Base-by-base conservation (phyloP, 37 sponge, comb jelly and placozoan species). In the Aplysina aerophoba region DNA sequence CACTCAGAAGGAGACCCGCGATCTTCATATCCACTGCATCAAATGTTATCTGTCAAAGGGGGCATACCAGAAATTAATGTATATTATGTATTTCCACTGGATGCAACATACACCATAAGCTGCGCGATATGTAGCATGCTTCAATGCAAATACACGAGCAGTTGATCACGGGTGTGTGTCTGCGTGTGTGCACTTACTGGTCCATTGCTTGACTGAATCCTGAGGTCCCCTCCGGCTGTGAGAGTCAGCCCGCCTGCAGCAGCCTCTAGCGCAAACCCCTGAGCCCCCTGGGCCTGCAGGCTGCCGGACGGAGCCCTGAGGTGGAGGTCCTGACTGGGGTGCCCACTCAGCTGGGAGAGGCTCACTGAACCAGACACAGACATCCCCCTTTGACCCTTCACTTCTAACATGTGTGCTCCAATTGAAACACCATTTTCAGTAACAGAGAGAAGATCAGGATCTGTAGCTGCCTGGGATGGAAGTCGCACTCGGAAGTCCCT, bases 331-430 rank as follows among this genome's bases (percentile, higher is more conserved):
- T 74, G 35, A 5, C 80, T 82, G 22, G 88, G 36, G 4, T 33
- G 62, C 37, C 86, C 80, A 13, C 38, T 37, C 16, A 91, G 8
- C 56, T 67, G 64, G 2, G 34, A 40, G 1, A 83, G 73, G 21
- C 81, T 59, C 64, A 92, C n/a, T 22, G 74, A 57, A 59, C 85
- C 88, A 15, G 81, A 59, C 53, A 92, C 22, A 36, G 67, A 19
- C 38, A 92, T 27, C 15, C 92, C 92, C 28, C 85, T 78, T 28
- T 82, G 19, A 11, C 92, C 89, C 30, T 55, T 80, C 0, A 77
- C 92, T 28, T 88, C 71, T 33, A 88, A 54, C 44, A 61, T 64
- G 24, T 58, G 54, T 31, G 88, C 88, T 16, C 85, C 75, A 12
- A 91, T 78, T 17, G 37, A 25, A 58, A 86, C 79, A 12, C 40